Percentiles rank a stretch among this genome's conserved stretches.
These are phyloP conservation scores for Bufo gargarizans DNA, from an alignment of 2,113 vertebrate genomes.

Conservation along the genomic window DNA sequence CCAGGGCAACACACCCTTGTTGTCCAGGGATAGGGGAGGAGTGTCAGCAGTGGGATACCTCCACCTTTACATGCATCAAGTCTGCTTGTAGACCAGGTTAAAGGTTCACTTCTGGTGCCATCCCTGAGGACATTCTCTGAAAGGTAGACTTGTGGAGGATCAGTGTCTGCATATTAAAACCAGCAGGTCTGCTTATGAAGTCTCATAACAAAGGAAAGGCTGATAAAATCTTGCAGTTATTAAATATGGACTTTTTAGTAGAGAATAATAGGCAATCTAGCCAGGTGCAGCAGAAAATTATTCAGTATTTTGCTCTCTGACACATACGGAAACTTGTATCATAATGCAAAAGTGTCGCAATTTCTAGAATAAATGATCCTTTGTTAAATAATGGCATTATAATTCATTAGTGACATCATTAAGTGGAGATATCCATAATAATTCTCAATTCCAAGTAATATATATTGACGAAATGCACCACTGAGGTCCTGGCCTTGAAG, in stretches of 20 bases:
- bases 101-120: conserved; percentile 30
- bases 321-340: not conserved
- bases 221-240: not conserved
- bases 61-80: conserved; percentile 26
- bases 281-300: not conserved
- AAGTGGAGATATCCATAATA: not conserved
- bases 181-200: conserved; percentile 23
- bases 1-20: conserved; percentile 43
- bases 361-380: not conserved
- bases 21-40: conserved; percentile 43
- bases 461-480: not conserved
- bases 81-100: conserved; percentile 46
- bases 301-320: not conserved
- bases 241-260: conserved; percentile 4
- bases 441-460: not conserved
- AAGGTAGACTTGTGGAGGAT: conserved; percentile 31
- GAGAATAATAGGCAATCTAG: not conserved
- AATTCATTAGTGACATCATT: not conserved
- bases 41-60: conserved; percentile 25
- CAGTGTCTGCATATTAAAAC: conserved; percentile 50
- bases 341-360: not conserved
- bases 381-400: too few species aligned
- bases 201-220: conserved; percentile 25
- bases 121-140: conserved; percentile 38
- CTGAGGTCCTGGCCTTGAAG: too few species aligned